Conservation (phyloP, 2,113 vertebrate genomes). For the Callopanchax toddi region DNA sequence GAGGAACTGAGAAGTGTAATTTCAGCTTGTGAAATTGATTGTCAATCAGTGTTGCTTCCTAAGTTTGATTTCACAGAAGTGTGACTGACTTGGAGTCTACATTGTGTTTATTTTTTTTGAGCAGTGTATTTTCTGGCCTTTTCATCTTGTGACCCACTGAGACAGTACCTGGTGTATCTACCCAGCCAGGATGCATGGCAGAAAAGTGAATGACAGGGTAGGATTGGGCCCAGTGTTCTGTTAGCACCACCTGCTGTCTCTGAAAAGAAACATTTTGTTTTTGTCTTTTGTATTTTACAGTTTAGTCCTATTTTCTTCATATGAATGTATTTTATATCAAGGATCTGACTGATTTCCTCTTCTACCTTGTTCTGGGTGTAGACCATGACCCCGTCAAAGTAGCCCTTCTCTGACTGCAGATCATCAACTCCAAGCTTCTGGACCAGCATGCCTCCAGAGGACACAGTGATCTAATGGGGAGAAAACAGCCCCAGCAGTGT, state of each 20-base stretch:
- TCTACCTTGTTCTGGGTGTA: constrained; percentile 81
- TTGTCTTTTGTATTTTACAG: background rate
- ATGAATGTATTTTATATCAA: background rate
- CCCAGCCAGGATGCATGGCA: constrained; percentile 84
- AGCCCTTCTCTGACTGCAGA: constrained; percentile 66
- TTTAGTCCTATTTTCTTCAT: background rate
- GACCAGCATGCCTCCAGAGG: constrained; percentile 81
- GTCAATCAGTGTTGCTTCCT: too few species aligned
- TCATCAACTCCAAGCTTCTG: constrained; percentile 73
- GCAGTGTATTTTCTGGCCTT: too few species aligned
- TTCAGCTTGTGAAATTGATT: too few species aligned
- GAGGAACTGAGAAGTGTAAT: too few species aligned
- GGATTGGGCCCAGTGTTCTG: constrained; percentile 79
- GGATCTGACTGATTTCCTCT: background rate
- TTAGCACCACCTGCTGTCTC: constrained; percentile 88
- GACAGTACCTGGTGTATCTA: constrained; percentile 81
- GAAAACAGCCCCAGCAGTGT: constrained; percentile 47
- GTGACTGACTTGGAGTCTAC: too few species aligned
- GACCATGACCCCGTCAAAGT: constrained; percentile 74
- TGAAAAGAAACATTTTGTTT: constrained; percentile 57
- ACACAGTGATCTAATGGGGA: constrained; percentile 78
- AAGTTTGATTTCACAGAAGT: too few species aligned
- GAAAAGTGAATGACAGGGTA: constrained; percentile 81
- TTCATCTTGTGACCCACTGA: background rate
- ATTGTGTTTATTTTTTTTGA: too few species aligned